A percentile compares a stretch with the other conserved stretches of the same genome.
Conservation (phyloP, 2,888 invertebrate genomes). For the Tinea trinotella region DNA sequence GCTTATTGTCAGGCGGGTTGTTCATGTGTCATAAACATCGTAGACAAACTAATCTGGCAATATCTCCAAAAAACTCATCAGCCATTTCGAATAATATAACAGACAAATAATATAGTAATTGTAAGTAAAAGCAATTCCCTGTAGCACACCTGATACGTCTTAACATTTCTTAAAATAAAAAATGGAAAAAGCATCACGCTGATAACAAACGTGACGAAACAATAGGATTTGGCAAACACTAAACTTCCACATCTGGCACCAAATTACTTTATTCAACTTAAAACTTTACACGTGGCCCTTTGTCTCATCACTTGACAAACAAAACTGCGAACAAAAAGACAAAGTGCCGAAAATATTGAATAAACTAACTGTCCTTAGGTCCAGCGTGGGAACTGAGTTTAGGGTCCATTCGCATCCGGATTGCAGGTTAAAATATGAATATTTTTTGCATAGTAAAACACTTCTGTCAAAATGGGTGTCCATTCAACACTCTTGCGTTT, state of each 20-base stretch:
- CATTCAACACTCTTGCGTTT: constrained; percentile 40
- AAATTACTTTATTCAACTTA: constrained; percentile 30
- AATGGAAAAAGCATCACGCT: constrained; percentile 23
- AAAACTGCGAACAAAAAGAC: constrained; percentile 28
- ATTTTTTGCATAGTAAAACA: constrained; percentile 62
- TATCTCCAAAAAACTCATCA: too few species aligned
- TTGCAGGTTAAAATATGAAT: constrained; percentile 35
- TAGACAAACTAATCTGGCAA: too few species aligned
- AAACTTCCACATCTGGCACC: constrained; percentile 42
- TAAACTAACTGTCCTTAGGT: constrained; percentile 25
- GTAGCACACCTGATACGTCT: background rate
- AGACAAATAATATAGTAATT: too few species aligned
- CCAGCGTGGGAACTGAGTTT: constrained; percentile 54
- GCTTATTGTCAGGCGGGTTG: too few species aligned
- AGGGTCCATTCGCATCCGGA: constrained; percentile 58
- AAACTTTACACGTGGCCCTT: constrained; percentile 48
- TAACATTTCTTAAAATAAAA: background rate
- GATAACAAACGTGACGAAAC: constrained; percentile 11
- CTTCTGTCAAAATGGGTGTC: constrained; percentile 49
- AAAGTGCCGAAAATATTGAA: constrained; percentile 37
- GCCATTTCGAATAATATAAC: too few species aligned
- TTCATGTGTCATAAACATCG: too few species aligned
- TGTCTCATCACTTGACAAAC: constrained; percentile 35
- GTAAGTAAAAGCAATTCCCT: too few species aligned
- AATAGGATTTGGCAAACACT: constrained; percentile 11